Conservation (phyloP, 2,888 invertebrate genomes). For the Lepas anatifera region DNA sequence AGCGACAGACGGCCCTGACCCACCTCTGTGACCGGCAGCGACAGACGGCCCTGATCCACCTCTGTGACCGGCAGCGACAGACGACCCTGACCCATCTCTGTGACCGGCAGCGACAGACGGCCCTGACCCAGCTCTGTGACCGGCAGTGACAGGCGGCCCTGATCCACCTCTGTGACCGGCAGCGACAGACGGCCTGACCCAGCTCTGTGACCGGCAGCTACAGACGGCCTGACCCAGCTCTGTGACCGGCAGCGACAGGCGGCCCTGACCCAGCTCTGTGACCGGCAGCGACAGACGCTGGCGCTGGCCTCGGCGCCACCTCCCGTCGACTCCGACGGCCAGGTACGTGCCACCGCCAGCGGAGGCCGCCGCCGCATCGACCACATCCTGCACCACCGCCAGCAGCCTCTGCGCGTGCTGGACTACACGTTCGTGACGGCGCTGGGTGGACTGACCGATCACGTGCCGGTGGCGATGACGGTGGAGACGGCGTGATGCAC, state of each 20-base stretch:
- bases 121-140: no score
- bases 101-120: no score
- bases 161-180: no score
- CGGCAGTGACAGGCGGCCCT: no score
- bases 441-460: conserved; percentile 16
- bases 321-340: not conserved
- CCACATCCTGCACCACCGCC: not conserved
- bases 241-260: not conserved
- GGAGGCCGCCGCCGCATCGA: conserved; percentile 17
- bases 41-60: no score
- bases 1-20: no score
- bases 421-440: conserved; percentile 15
- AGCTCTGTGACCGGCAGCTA: no score
- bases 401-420: not conserved
- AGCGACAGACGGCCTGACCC: no score
- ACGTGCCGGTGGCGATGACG: conserved; percentile 16
- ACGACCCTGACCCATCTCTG: no score
- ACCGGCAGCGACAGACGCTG: conserved; percentile 10
- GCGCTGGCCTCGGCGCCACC: conserved; percentile 8
- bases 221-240: not conserved
- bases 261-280: not conserved
- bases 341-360: not conserved
- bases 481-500: conserved; percentile 11
- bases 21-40: no score
- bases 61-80: no score